Conservation (phyloP, 2,888 invertebrate genomes). For the Griposia aprilina region DNA sequence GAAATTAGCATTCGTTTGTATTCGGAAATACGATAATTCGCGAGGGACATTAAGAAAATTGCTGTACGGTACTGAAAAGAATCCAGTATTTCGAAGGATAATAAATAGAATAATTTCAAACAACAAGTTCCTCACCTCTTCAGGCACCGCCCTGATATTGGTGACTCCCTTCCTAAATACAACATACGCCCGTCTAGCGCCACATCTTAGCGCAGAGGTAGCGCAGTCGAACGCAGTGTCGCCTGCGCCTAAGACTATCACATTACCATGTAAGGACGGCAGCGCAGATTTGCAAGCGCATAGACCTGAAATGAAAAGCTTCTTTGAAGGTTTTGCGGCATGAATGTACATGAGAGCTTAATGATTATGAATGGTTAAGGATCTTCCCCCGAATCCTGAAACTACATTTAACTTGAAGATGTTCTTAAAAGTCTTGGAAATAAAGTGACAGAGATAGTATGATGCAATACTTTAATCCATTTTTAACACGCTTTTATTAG, state of each 20-base stretch:
- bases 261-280: constrained; percentile 95
- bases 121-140: constrained; percentile 91
- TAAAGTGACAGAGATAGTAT: background rate
- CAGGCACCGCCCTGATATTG: constrained; percentile 98
- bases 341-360: background rate
- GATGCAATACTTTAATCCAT: background rate
- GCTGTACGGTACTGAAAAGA: too few species aligned
- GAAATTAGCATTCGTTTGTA: too few species aligned
- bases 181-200: constrained; percentile 97
- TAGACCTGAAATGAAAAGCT: constrained; percentile 88
- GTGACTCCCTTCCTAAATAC: constrained; percentile 98
- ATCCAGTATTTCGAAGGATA: background rate
- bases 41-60: too few species aligned
- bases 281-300: constrained; percentile 94
- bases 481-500: too few species aligned
- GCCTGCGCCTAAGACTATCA: constrained; percentile 98
- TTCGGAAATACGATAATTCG: too few species aligned
- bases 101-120: background rate
- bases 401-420: background rate
- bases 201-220: constrained; percentile 98
- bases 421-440: background rate
- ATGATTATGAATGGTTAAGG: background rate
- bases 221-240: constrained; percentile 99
- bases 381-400: background rate
- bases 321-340: background rate